phyloP scores from a whole-genome alignment of 2,888 invertebrate genomes.

The Nyleta sp. region DNA sequence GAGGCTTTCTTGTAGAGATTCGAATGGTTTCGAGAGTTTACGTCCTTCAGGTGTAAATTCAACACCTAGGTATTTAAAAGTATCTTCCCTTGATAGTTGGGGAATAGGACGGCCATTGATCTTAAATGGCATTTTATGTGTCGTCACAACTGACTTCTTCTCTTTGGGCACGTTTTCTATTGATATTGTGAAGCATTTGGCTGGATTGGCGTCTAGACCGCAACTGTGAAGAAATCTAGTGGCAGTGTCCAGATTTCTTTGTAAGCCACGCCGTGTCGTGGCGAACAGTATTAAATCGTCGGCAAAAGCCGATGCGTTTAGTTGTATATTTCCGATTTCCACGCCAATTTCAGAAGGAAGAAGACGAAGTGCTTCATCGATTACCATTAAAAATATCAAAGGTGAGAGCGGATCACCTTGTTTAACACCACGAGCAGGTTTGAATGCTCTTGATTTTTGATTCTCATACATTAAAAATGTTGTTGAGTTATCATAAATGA shows the following conservation, averaged over 20 bases:
- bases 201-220: constrained; percentile 68
- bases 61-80: constrained; percentile 36
- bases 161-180: constrained; percentile 58
- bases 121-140: not conserved
- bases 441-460: not conserved
- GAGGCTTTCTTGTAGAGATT: no score
- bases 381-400: constrained; percentile 48
- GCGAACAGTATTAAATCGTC: not conserved
- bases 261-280: constrained; percentile 66
- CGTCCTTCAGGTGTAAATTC: constrained; percentile 5
- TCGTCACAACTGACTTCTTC: constrained; percentile 40
- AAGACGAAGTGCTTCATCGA: constrained; percentile 28
- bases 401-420: constrained; percentile 81
- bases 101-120: not conserved
- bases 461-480: not conserved
- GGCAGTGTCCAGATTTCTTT: constrained; percentile 67
- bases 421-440: constrained; percentile 79
- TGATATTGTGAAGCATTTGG: constrained; percentile 71
- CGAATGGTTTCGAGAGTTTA: no score
- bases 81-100: constrained; percentile 12
- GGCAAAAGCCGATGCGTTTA: constrained; percentile 16
- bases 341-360: not conserved
- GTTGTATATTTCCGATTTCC: not conserved
- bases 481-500: not conserved
- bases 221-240: constrained; percentile 52